Evolutionary conservation across 2,113 vertebrate species (phyloP).

Genomic region (Paramisgurnus dabryanus): DNA sequence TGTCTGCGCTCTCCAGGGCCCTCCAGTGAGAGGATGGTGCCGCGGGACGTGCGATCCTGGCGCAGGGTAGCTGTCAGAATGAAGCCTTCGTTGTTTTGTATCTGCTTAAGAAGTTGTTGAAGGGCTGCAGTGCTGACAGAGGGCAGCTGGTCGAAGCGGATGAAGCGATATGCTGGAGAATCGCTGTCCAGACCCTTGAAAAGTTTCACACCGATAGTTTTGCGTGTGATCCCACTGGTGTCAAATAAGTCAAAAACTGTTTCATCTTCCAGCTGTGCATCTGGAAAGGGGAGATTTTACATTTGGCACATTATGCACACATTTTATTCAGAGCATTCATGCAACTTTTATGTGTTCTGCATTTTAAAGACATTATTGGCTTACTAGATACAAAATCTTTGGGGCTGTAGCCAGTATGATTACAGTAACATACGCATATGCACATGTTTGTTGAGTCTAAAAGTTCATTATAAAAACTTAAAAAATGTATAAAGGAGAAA

Average conservation of each 20-base stretch:
- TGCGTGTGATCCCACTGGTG: constrained; percentile 82
- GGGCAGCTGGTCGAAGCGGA: constrained; percentile 83
- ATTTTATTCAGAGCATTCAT: neutral
- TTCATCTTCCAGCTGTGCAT: constrained; percentile 74
- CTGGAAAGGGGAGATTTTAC: constrained; percentile 58
- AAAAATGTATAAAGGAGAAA: no score
- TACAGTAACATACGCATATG: no score
- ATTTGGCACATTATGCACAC: neutral
- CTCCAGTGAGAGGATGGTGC: constrained; percentile 80
- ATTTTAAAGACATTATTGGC: neutral
- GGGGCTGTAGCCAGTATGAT: neutral
- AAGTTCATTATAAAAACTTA: no score
- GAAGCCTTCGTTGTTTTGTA: constrained; percentile 80
- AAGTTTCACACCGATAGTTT: constrained; percentile 81
- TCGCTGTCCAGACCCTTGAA: constrained; percentile 79
- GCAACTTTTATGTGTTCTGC: neutral
- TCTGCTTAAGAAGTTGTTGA: constrained; percentile 66
- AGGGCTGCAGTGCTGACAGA: constrained; percentile 70
- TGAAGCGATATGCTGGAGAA: constrained; percentile 78
- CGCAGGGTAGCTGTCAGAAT: constrained; percentile 78
- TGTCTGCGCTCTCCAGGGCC: constrained; percentile 78
- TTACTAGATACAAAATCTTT: neutral
- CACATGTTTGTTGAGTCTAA: no score
- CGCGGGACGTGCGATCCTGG: constrained; percentile 81
- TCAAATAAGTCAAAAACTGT: constrained; percentile 79